Conservation (phyloP, 2,797 vertebrate species). For the Hippopotamyrus pictus region DNA sequence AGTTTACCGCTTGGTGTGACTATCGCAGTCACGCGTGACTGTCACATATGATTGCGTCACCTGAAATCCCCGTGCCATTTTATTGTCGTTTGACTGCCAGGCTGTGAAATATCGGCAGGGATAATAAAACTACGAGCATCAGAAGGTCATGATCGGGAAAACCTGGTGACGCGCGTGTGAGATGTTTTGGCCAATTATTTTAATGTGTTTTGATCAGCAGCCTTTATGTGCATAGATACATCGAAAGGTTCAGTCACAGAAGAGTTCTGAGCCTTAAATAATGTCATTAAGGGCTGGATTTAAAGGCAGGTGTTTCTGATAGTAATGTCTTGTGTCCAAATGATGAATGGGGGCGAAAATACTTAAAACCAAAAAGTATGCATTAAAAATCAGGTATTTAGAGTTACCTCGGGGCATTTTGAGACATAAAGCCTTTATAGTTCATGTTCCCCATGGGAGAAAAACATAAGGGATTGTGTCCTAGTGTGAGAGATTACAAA, state of each 20-base stretch:
- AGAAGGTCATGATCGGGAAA: not conserved
- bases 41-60: not conserved
- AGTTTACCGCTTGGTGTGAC: not conserved
- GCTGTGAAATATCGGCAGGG: not conserved
- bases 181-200: not conserved
- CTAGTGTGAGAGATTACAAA: not conserved
- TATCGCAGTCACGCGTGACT: not conserved
- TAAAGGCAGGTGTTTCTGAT: not conserved
- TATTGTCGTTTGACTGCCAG: not conserved
- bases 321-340: not conserved
- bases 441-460: not conserved
- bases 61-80: not conserved
- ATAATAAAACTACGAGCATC: not conserved
- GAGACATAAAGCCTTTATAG: not conserved
- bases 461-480: not conserved
- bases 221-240: not conserved
- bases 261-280: not conserved
- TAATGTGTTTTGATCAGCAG: not conserved
- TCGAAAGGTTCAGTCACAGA: not conserved
- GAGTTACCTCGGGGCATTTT: not conserved
- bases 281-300: not conserved
- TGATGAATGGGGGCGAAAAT: not conserved
- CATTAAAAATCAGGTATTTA: not conserved
- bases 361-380: not conserved
- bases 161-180: not conserved